These are phyloP conservation scores for Caenorhabditis brenneri DNA, from an alignment of 1,140 invertebrate species.

Conservation along the genomic window DNA sequence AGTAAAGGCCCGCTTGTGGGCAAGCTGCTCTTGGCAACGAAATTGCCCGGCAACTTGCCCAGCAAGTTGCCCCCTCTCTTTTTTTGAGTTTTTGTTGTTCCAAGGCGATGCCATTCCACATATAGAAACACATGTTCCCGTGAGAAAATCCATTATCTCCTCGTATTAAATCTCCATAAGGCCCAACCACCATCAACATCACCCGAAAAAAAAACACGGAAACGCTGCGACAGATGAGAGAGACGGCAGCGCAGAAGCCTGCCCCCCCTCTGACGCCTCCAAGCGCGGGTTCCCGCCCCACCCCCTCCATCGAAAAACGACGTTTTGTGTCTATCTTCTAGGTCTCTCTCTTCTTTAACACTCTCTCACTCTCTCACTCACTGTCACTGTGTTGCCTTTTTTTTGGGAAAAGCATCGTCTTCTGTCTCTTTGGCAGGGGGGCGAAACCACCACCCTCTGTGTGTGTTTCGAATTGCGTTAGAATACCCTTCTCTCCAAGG, in stretches of 20 bases:
- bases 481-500: constrained; percentile 1
- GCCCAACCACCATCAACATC: neutral
- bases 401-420: constrained; percentile 15
- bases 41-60: no score
- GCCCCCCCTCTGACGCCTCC: neutral
- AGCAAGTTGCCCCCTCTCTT: no score
- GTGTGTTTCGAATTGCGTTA: constrained; percentile 39
- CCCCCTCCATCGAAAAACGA: neutral
- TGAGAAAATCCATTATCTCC: neutral
- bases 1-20: no score
- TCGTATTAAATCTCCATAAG: neutral
- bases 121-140: no score
- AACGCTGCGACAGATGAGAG: neutral
- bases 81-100: no score
- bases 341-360: neutral
- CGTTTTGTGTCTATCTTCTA: neutral
- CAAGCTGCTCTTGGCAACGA: no score
- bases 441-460: neutral
- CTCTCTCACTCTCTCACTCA: neutral
- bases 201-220: neutral
- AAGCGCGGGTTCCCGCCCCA: neutral
- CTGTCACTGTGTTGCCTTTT: constrained; percentile 19
- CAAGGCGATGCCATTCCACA: no score
- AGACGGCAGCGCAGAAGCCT: neutral
- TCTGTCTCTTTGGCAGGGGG: neutral